Percentiles rank a stretch among this genome's conserved stretches.
Evolutionary conservation across 2,113 vertebrate genomes (phyloP).

Genomic region (Acrocephalus kingi): DNA sequence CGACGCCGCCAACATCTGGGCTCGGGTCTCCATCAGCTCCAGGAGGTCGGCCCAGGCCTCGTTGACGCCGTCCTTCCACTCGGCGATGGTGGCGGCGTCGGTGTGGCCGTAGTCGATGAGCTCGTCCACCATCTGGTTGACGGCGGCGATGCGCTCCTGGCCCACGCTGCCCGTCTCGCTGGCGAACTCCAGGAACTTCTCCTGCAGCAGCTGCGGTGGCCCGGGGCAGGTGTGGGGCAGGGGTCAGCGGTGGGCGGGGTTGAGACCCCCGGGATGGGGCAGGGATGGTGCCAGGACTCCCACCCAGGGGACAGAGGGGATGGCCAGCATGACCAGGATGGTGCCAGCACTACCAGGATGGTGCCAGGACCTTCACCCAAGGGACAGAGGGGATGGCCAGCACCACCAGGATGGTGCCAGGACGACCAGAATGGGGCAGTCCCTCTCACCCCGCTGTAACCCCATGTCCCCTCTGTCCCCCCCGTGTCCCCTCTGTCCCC

Average conservation of each 20-base stretch:
- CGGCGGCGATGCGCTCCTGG: slow-evolving; percentile 86
- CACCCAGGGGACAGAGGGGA: neutral
- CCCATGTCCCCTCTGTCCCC: too few relatives aligned
- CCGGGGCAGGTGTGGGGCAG: fast-evolving
- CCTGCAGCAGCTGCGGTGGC: slow-evolving; percentile 80
- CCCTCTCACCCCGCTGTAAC: too few relatives aligned
- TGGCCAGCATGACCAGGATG: too few relatives aligned
- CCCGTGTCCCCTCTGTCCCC: too few relatives aligned
- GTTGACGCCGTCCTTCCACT: slow-evolving; percentile 96
- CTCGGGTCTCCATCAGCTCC: slow-evolving; percentile 93
- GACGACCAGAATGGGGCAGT: neutral
- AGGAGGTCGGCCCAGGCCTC: slow-evolving; percentile 95
- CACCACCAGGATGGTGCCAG: neutral
- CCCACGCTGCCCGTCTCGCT: slow-evolving; percentile 86
- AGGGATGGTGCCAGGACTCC: neutral
- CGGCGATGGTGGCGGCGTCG: slow-evolving; percentile 90
- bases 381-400: too few relatives aligned
- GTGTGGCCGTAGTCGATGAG: slow-evolving; percentile 93
- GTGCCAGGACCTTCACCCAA: neutral
- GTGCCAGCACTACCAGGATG: neutral
- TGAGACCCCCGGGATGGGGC: neutral
- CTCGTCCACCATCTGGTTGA: slow-evolving; percentile 97
- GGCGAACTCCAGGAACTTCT: slow-evolving; percentile 93
- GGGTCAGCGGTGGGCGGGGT: neutral
- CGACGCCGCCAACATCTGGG: slow-evolving; percentile 90